These are phyloP conservation scores for Tetraodon nigroviridis DNA, from an alignment of 2,113 vertebrate genomes.

Conservation along the genomic window DNA sequence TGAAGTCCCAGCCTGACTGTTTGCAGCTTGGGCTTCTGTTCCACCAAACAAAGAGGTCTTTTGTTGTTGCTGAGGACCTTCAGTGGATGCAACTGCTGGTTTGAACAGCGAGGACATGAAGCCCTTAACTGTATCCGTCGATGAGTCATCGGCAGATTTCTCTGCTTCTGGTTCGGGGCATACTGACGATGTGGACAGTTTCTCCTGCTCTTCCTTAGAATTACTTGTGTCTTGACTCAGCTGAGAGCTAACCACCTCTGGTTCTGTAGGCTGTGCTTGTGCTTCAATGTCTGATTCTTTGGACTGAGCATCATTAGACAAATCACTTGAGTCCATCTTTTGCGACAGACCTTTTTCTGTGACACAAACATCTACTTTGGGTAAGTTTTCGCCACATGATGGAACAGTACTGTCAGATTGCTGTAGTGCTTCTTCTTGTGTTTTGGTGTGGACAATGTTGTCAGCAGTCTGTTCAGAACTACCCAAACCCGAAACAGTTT, in stretches of 20 bases:
- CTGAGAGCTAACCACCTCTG: conserved; percentile 10
- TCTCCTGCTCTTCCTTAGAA: conserved; percentile 36
- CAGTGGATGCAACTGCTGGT: conserved; percentile 35
- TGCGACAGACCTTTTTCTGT: conserved; percentile 18
- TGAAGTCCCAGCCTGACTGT: conserved; percentile 67
- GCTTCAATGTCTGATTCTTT: conserved; percentile 31
- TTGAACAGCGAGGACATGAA: conserved; percentile 79
- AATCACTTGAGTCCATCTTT: conserved; percentile 20
- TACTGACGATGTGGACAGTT: conserved; percentile 1
- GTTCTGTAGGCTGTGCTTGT: conserved; percentile 15
- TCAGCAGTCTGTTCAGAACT: conserved; percentile 1
- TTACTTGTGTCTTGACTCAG: conserved; percentile 19
- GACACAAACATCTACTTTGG: conserved; percentile 19
- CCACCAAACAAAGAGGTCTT: conserved; percentile 75
- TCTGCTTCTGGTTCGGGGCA: conserved; percentile 58
- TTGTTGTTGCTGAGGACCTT: conserved; percentile 69
- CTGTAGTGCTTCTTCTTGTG: conserved; percentile 19
- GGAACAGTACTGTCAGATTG: conserved; percentile 10
- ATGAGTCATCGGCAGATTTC: conserved; percentile 73
- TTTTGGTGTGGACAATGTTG: conserved; percentile 11
- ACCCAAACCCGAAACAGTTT: conserved; percentile 1
- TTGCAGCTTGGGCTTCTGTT: conserved; percentile 49
- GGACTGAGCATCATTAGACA: conserved; percentile 15
- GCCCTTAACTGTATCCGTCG: conserved; percentile 82
- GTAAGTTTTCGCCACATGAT: conserved; percentile 6